phyloP scores from a whole-genome alignment of 2,113 vertebrate species.

The Onychorhynchus coronatus region DNA sequence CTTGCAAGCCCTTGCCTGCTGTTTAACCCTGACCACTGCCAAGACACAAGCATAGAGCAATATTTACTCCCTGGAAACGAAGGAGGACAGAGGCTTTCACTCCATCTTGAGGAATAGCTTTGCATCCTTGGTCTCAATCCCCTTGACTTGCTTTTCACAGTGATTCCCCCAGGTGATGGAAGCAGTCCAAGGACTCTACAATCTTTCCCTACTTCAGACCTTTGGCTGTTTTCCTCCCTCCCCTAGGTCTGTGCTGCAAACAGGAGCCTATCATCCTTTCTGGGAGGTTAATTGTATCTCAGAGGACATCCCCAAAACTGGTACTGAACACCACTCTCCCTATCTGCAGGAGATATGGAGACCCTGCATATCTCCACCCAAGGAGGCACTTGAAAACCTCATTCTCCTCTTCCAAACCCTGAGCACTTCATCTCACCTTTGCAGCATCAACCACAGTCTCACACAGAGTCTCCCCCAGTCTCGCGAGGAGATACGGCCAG shows the following conservation, averaged over 20 bases:
- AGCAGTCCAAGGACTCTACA: neutral
- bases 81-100: neutral
- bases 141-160: neutral
- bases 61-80: neutral
- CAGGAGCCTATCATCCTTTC: neutral
- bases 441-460: neutral
- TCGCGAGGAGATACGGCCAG: neutral
- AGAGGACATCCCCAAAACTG: neutral
- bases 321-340: neutral
- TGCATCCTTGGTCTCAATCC: neutral
- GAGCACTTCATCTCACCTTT: neutral
- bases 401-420: neutral
- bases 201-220: neutral
- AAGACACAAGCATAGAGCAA: neutral
- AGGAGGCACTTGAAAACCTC: neutral
- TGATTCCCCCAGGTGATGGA: neutral
- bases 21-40: neutral
- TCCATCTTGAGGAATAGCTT: neutral
- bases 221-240: neutral
- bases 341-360: neutral
- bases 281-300: neutral
- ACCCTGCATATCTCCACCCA: neutral
- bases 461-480: neutral
- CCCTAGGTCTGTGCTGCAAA: neutral
- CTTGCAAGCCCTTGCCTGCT: neutral